These are phyloP conservation scores for Aplysina aerophoba DNA, from an alignment of 37 sponge, comb jelly and placozoan genomes.

Conservation along the genomic window DNA sequence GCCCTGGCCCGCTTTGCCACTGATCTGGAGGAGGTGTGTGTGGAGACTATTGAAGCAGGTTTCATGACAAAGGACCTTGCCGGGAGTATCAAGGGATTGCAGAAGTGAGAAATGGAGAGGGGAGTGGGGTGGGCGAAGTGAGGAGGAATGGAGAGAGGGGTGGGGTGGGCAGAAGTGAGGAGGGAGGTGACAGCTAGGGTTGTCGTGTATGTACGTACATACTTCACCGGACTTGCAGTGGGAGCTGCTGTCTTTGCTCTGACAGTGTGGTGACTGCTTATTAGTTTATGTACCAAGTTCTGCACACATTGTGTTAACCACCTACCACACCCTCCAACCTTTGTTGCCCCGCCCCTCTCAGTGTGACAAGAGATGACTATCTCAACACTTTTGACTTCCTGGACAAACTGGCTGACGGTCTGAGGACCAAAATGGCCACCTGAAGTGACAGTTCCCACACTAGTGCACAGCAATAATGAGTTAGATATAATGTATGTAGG, in stretches of 20 bases:
- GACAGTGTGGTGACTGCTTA: conserved; percentile 43
- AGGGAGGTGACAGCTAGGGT: neutral
- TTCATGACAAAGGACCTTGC: conserved; percentile 96
- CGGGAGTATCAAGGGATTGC: conserved; percentile 81
- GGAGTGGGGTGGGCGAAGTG: conserved; percentile 5
- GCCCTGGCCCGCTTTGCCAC: conserved; percentile 63
- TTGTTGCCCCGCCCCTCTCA: neutral
- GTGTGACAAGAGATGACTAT: conserved; percentile 81
- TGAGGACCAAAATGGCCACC: conserved; percentile 49
- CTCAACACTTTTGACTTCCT: conserved; percentile 95
- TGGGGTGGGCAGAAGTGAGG: conserved; percentile 6
- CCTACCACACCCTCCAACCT: neutral
- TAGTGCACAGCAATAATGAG: too few species aligned
- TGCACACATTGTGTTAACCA: neutral
- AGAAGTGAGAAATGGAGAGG: conserved; percentile 10
- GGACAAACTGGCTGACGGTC: conserved; percentile 92
- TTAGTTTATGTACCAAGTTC: neutral
- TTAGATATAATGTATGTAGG: too few species aligned
- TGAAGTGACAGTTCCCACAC: too few species aligned
- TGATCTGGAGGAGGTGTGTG: conserved; percentile 82
- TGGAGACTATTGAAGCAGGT: conserved; percentile 92
- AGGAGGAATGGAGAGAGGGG: neutral
- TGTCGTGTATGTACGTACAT: neutral
- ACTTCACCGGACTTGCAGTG: neutral
- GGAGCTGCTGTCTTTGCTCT: neutral